Evolutionary conservation across 2,888 invertebrate species (phyloP), one percentile per base, ranked within the genome.

Genomic region (Chrysomela aeneicollis): DNA sequence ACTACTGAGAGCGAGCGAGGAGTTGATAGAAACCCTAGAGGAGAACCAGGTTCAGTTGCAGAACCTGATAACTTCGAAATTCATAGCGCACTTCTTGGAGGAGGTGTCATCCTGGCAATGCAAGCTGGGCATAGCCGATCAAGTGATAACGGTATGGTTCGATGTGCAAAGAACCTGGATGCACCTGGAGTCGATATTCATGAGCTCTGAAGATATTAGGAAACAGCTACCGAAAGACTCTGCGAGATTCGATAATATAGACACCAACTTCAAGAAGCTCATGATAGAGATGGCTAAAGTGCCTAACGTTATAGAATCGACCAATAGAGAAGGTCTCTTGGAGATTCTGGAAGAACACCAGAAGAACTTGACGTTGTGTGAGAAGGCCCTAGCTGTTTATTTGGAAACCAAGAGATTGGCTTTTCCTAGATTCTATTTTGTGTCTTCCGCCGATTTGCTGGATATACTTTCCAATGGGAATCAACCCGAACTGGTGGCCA

Each of bases 21-120:
- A 97, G 82, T 86, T 98, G 68, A 97, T 98, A 78, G 97, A 98
- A 85, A 97, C 95, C 5, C 86, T 98, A 68, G 98, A 98, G 86
- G 98, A 98, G 80, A 98, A 98, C 85, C 98, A 98, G 89, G 94
- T 94, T 0, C 94, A 97, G 86, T 86, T 98, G 57, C 98, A 98
- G 86, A 98, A 97, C 84, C 87, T 98, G 77, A 93, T 97, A 77
- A 96, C 97, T 37, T 98, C 97, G 12, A 98, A 98, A 84, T 98
- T 95, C 84, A 95, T 98, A 76, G 95, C 95, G 5, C 94, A 96
- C 82, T 98, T 98, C 83, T 84, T 97, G 76, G 93, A 93, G 81
- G 97, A 97, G 84, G 97, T 98, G 0, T 96, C 97, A 0, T 85
- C 88, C 53, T 98, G 98, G 98, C 97, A 97, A 82, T 92, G 91